Evolutionary conservation across 2,888 invertebrate species (phyloP), one percentile per base, ranked within the genome.

Genomic region (Eueremaeus valkanovi): DNA sequence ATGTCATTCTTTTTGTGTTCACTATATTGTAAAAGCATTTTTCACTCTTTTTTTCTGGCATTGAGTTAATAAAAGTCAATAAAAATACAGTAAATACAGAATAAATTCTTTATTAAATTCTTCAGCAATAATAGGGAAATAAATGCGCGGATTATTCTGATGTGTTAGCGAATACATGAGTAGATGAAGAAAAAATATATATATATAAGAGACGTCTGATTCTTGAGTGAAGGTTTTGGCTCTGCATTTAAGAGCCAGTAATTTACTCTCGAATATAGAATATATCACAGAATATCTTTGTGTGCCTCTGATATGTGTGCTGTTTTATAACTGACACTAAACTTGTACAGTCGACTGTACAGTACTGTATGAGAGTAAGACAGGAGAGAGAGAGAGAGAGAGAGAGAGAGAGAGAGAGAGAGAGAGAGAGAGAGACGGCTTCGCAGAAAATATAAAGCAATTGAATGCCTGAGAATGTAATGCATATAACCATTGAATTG

Each of bases 401-500:
- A 40, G 8, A 40, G 5, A 9, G 40, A 40, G n/a, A n/a, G n/a
- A n/a, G n/a, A n/a, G n/a, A n/a, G n/a, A n/a, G n/a, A n/a, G n/a
- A n/a, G n/a, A n/a, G n/a, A n/a, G n/a, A 40, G 3, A 18, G 45
- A 45, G 45, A 11, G 45, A 45, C 6, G 45, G 45, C 45, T 45
- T 45, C 45, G 45, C 45, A 45, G 45, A 45, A 45, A 45, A 45
- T 45, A 45, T 45, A 45, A 11, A 45, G 6, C 9, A 6, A 45
- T 45, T 45, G 45, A 45, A 45, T 18, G 45, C 18, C n/a, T 45
- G n/a, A 18, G 40, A 45, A 18, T 18, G 9, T 51, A 51, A 51
- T 51, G 51, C 51, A 51, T 51, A 51, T 51, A 51, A 51, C 21
- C 51, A 51, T 51, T 21, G 51, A 51, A 51, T 51, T 21, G 51